A percentile compares a stretch with the other conserved stretches of the same genome.
phyloP scores from a whole-genome alignment of 2,113 vertebrate species.

The Barbus barbus region DNA sequence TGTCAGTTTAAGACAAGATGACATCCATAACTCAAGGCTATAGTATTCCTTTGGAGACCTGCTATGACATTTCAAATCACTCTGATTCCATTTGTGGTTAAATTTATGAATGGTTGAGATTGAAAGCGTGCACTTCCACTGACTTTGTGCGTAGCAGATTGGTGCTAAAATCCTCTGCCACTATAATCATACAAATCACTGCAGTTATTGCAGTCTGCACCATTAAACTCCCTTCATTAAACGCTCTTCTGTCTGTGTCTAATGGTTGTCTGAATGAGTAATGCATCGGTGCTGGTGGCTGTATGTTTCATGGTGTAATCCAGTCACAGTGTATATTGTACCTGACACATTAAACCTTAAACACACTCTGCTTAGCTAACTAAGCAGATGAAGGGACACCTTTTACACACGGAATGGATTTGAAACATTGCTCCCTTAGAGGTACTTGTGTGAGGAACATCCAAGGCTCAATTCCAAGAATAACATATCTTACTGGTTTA shows the following conservation, averaged over 20 bases:
- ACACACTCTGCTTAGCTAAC: background rate
- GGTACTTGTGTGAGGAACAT: background rate
- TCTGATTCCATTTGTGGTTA: background rate
- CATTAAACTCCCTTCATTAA: constrained; percentile 30
- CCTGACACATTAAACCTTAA: constrained; percentile 44
- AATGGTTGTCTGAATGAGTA: constrained; percentile 26
- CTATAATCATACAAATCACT: background rate
- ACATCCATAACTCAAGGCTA: background rate
- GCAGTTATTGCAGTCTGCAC: constrained; percentile 21
- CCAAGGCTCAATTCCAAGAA: background rate
- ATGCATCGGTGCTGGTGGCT: constrained; percentile 18
- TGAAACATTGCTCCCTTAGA: background rate
- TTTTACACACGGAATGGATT: constrained; percentile 12
- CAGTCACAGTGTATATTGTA: constrained; percentile 17
- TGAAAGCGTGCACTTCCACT: background rate
- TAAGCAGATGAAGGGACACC: constrained; percentile 1
- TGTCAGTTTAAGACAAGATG: background rate
- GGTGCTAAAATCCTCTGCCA: background rate
- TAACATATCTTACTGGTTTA: background rate
- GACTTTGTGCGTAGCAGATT: background rate
- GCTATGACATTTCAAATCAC: constrained; percentile 17
- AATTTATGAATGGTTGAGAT: background rate
- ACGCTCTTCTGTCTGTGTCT: constrained; percentile 10
- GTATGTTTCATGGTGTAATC: constrained; percentile 12
- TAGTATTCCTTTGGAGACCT: background rate